Conservation (phyloP, 2,113 vertebrate species). For the Ptychochromis oligacanthus region DNA sequence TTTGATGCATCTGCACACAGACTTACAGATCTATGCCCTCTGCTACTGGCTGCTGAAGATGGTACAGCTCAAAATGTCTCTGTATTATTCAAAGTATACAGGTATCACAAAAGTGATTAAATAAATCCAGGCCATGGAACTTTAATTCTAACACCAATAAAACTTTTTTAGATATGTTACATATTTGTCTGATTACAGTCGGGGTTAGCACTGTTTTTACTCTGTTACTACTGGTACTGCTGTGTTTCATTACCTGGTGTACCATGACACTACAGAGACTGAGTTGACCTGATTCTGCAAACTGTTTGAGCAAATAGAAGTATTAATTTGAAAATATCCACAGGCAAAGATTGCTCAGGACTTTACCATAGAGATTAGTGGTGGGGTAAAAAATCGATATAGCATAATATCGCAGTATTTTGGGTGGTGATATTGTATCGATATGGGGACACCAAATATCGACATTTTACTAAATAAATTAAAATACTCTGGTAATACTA, state of each 20-base stretch:
- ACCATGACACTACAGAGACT: no score
- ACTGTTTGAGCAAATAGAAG: no score
- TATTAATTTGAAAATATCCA: neutral
- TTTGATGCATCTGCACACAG: conserved; percentile 38
- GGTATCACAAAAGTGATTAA: neutral
- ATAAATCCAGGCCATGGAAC: neutral
- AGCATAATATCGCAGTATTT: no score
- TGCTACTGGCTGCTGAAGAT: neutral
- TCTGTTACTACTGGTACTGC: neutral
- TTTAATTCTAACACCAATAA: neutral
- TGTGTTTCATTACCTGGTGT: no score
- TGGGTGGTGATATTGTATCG: no score
- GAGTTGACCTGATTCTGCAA: no score
- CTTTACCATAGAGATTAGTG: neutral
- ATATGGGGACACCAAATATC: no score
- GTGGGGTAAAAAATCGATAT: no score
- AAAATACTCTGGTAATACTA: no score
- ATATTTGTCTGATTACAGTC: neutral
- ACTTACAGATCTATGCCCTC: neutral
- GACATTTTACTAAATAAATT: no score
- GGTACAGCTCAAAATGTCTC: neutral
- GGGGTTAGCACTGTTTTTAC: neutral
- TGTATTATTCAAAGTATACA: neutral
- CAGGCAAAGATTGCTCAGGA: neutral
- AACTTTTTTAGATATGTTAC: neutral